phyloP scores from a whole-genome alignment of 2,113 vertebrate species.

The Menura novaehollandiae region DNA sequence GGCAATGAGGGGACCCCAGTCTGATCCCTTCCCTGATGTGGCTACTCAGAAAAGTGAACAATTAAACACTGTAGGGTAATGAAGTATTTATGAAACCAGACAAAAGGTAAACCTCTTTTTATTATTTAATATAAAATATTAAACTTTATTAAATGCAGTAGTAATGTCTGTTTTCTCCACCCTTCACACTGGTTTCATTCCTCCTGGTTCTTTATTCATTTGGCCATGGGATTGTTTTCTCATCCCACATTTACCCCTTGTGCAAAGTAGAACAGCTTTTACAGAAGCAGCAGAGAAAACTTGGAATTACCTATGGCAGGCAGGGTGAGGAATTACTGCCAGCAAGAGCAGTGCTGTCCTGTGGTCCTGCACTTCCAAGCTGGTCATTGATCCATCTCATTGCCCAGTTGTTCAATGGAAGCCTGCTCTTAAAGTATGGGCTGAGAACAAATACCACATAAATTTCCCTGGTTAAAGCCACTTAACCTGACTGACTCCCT shows the following conservation, averaged over 20 bases:
- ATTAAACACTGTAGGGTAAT: background rate
- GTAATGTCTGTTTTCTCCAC: background rate
- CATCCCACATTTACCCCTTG: fast-evolving
- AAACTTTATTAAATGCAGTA: background rate
- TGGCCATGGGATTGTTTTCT: background rate
- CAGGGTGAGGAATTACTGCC: background rate
- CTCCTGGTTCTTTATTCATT: background rate
- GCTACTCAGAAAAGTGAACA: background rate
- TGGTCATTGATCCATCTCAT: background rate
- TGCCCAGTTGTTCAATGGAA: background rate
- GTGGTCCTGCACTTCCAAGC: background rate
- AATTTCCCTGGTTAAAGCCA: background rate
- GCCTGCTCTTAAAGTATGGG: background rate
- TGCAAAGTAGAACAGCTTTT: background rate
- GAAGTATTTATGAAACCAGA: background rate
- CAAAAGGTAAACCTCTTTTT: background rate
- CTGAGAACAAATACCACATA: background rate
- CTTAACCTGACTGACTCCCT: background rate
- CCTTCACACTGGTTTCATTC: background rate
- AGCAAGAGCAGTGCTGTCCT: background rate
- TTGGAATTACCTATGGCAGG: background rate
- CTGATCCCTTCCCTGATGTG: background rate
- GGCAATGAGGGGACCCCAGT: background rate
- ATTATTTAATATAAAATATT: background rate
- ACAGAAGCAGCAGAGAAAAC: background rate